These are phyloP conservation scores for Cylloceria caligata DNA, from an alignment of 2,888 invertebrate species.

Conservation along the genomic window DNA sequence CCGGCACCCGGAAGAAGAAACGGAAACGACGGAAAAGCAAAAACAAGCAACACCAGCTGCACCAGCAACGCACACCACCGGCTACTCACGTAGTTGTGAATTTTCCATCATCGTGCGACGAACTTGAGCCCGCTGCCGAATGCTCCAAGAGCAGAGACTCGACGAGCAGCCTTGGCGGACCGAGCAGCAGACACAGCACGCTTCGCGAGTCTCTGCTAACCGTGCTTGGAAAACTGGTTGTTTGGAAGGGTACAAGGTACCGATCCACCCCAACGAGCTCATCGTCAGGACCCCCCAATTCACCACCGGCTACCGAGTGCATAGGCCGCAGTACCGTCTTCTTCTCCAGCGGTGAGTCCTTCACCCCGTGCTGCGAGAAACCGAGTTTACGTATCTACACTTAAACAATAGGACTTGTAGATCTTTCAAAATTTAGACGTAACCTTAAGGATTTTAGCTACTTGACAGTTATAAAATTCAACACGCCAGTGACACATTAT, in stretches of 20 bases:
- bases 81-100: constrained; percentile 81
- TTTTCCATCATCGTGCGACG: constrained; percentile 76
- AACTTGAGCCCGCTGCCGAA: constrained; percentile 76
- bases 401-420: no score
- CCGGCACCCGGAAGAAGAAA: constrained; percentile 75
- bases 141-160: constrained; percentile 82
- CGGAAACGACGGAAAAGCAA: constrained; percentile 79
- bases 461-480: no score
- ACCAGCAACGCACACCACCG: constrained; percentile 65
- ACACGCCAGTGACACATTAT: no score
- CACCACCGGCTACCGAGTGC: constrained; percentile 85
- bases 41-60: constrained; percentile 73
- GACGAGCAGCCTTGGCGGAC: constrained; percentile 81
- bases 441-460: no score
- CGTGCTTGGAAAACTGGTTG: constrained; percentile 88
- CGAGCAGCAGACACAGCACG: constrained; percentile 83
- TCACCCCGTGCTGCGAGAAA: not conserved
- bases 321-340: constrained; percentile 85
- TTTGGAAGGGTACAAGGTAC: constrained; percentile 86
- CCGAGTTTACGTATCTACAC: no score
- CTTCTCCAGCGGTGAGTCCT: constrained; percentile 82
- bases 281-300: constrained; percentile 84
- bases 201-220: constrained; percentile 89
- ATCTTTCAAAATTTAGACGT: no score
- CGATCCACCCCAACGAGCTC: constrained; percentile 84